A percentile compares a stretch with the other conserved stretches of the same genome.
phyloP scores from a whole-genome alignment of 2,113 vertebrate species.

The Vidua macroura region DNA sequence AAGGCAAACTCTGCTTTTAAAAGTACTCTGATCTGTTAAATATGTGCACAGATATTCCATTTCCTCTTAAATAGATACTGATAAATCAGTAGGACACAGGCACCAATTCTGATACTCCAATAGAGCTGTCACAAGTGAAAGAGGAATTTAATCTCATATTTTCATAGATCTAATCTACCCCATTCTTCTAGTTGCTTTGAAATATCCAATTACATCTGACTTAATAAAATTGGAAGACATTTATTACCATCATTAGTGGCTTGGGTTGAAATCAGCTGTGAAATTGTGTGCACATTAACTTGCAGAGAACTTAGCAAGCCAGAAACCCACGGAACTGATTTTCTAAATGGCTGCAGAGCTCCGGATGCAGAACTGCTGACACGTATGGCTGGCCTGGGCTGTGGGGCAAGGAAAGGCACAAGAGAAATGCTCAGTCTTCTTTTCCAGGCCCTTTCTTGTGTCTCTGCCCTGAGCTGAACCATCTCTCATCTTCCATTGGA shows the following conservation, averaged over 20 bases:
- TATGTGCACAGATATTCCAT: not conserved
- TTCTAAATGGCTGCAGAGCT: not conserved
- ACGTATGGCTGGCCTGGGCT: rapidly evolving
- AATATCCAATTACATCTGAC: not conserved
- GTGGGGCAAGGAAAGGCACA: not conserved
- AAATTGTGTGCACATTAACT: not conserved
- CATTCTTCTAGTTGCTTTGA: not conserved
- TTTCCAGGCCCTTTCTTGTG: not conserved
- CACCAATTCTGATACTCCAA: not conserved
- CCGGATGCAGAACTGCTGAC: rapidly evolving
- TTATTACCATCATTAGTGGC: not conserved
- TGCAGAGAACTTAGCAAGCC: not conserved
- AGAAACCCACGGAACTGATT: not conserved
- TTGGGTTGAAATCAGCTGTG: not conserved
- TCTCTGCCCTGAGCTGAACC: not conserved
- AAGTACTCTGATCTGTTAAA: not conserved
- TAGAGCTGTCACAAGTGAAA: not conserved
- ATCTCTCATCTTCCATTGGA: rapidly evolving
- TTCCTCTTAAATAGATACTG: not conserved
- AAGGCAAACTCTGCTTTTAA: not conserved
- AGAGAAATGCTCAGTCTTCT: not conserved
- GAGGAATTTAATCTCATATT: not conserved
- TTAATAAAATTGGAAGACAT: not conserved
- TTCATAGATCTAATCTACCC: not conserved
- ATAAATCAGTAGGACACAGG: not conserved